phyloP scores from a whole-genome alignment of 2,888 invertebrate species.

The Drosophila aldrichi region DNA sequence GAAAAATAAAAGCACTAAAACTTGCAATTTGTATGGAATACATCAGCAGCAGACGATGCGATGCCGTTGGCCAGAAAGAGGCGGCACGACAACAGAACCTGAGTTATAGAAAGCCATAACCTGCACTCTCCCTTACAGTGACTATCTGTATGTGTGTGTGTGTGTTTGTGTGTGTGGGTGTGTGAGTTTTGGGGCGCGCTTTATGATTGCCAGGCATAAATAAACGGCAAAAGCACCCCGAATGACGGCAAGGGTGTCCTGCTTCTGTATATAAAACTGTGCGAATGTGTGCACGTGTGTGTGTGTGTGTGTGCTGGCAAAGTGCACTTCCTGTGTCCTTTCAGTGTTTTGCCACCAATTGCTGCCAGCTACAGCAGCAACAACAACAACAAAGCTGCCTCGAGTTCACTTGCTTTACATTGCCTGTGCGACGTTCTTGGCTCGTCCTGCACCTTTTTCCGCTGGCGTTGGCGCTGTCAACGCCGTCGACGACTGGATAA shows the following conservation, averaged over 20 bases:
- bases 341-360: conserved; percentile 70
- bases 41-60: conserved; percentile 65
- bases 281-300: conserved; percentile 19
- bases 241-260: conserved; percentile 64
- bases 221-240: conserved; percentile 77
- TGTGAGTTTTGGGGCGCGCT: conserved; percentile 58
- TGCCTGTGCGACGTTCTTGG: conserved; percentile 31
- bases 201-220: conserved; percentile 80
- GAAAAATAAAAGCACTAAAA: conserved; percentile 77
- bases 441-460: conserved; percentile 51
- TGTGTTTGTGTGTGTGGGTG: no score
- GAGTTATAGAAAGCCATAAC: conserved; percentile 80
- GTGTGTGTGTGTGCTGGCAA: conserved; percentile 47
- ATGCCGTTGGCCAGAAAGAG: conserved; percentile 66
- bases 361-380: conserved; percentile 49
- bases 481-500: conserved; percentile 76
- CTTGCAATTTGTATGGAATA: conserved; percentile 81
- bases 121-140: conserved; percentile 67
- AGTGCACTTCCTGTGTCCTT: conserved; percentile 76
- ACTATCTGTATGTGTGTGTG: conserved; percentile 1
- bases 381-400: conserved; percentile 36
- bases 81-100: conserved; percentile 60
- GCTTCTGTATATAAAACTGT: conserved; percentile 22
- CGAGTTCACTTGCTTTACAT: conserved; percentile 76
- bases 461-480: conserved; percentile 67